Conservation (phyloP, 2,113 vertebrate species). For the Amia ocellicauda region DNA sequence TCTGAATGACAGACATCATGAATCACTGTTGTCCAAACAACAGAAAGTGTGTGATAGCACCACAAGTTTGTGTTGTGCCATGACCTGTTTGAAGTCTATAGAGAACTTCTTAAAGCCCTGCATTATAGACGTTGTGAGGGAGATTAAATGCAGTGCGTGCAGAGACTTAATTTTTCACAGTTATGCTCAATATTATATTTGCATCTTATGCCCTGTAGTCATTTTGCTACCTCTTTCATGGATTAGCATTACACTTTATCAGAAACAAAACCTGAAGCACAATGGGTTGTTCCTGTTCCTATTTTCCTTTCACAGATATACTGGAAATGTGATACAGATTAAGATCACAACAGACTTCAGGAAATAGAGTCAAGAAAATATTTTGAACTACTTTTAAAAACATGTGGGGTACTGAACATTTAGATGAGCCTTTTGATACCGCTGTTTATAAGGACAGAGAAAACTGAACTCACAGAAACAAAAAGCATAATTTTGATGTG, state of each 20-base stretch:
- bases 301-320: constrained; percentile 21
- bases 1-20: too few species aligned
- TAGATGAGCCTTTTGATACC: constrained; percentile 31
- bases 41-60: not conserved
- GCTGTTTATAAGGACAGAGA: constrained; percentile 24
- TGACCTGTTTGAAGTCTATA: constrained; percentile 18
- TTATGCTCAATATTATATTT: constrained; percentile 31
- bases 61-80: too few species aligned
- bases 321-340: constrained; percentile 32
- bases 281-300: constrained; percentile 22
- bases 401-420: constrained; percentile 31
- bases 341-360: constrained; percentile 28
- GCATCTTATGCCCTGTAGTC: constrained; percentile 32
- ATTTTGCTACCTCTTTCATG: constrained; percentile 26
- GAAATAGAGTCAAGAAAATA: constrained; percentile 14
- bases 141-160: constrained; percentile 26
- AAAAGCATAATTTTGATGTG: too few species aligned
- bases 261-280: constrained; percentile 23
- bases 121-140: constrained; percentile 22
- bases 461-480: too few species aligned
- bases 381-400: constrained; percentile 27
- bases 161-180: constrained; percentile 20
- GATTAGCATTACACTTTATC: constrained; percentile 45
- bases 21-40: too few species aligned
- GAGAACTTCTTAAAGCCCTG: constrained; percentile 27